Evolutionary conservation across 1,140 invertebrate species (phyloP).

Genomic region (Panagrolaimus sp.): DNA sequence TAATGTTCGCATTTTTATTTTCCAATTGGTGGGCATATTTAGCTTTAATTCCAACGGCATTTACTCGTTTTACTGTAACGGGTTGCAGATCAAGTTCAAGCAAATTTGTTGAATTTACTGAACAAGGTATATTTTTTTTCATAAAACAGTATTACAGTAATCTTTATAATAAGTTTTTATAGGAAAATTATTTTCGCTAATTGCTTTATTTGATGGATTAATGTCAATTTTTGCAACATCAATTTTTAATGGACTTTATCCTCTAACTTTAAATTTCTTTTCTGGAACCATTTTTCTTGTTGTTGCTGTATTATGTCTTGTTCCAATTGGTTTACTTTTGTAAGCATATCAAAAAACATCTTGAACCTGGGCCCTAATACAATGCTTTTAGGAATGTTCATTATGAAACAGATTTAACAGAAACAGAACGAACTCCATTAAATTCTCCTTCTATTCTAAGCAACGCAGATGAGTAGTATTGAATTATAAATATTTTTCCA

Average conservation of each 20-base stretch:
- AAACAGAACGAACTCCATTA: no score
- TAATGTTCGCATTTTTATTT: constrained; percentile 40
- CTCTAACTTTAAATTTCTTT: constrained; percentile 43
- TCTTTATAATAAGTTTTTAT: no score
- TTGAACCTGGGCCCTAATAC: no score
- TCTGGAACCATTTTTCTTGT: constrained; percentile 44
- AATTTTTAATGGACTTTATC: constrained; percentile 52
- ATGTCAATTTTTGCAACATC: constrained; percentile 45
- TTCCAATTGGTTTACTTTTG: background rate
- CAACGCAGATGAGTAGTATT: no score
- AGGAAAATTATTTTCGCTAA: constrained; percentile 42
- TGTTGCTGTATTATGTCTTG: constrained; percentile 3
- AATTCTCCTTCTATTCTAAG: no score
- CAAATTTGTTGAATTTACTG: constrained; percentile 33
- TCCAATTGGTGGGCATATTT: constrained; percentile 28
- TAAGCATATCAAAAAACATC: background rate
- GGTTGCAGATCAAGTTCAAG: constrained; percentile 41
- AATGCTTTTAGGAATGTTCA: no score
- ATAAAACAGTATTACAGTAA: no score
- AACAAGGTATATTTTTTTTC: constrained; percentile 23
- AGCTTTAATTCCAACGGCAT: constrained; percentile 26
- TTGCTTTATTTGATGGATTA: constrained; percentile 42
- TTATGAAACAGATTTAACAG: no score
- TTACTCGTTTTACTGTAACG: constrained; percentile 47
- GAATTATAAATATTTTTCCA: no score